phyloP scores from a whole-genome alignment of 2,888 invertebrate species.

The Corythucha ciliata region DNA sequence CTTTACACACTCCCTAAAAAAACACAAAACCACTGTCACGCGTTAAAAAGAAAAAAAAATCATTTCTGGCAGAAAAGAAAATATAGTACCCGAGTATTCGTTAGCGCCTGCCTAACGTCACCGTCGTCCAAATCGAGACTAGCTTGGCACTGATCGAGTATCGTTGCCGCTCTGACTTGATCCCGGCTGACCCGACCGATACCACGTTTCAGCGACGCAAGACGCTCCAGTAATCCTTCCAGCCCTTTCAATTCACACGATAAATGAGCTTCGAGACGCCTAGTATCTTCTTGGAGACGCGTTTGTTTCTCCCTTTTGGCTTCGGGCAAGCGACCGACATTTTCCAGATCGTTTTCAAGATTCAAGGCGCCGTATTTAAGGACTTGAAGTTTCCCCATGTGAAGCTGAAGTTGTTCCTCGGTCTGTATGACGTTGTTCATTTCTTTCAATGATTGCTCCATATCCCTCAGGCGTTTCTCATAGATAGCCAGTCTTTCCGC shows the following conservation, averaged over 20 bases:
- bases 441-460: conserved; percentile 40
- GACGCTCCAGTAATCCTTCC: conserved; percentile 7
- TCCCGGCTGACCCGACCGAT: conserved; percentile 46
- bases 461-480: conserved; percentile 25
- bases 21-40: too few species aligned
- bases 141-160: conserved; percentile 60
- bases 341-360: conserved; percentile 69
- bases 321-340: conserved; percentile 62
- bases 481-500: conserved; percentile 19
- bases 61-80: too few species aligned
- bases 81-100: conserved; percentile 56
- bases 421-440: conserved; percentile 71
- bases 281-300: conserved; percentile 14
- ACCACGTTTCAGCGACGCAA: conserved; percentile 9
- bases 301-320: conserved; percentile 66
- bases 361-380: conserved; percentile 29
- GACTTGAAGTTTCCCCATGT: conserved; percentile 65
- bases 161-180: conserved; percentile 51
- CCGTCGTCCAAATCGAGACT: conserved; percentile 66
- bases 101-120: conserved; percentile 63
- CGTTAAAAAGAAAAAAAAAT: too few species aligned
- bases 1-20: conserved; percentile 52
- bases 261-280: conserved; percentile 9
- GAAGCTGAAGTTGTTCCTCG: conserved; percentile 71
- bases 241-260: conserved; percentile 14